A percentile compares a stretch with the other conserved stretches of the same genome.
These are phyloP conservation scores for Meghimatium bilineatum DNA, from an alignment of 2,888 invertebrate species.

Conservation along the genomic window DNA sequence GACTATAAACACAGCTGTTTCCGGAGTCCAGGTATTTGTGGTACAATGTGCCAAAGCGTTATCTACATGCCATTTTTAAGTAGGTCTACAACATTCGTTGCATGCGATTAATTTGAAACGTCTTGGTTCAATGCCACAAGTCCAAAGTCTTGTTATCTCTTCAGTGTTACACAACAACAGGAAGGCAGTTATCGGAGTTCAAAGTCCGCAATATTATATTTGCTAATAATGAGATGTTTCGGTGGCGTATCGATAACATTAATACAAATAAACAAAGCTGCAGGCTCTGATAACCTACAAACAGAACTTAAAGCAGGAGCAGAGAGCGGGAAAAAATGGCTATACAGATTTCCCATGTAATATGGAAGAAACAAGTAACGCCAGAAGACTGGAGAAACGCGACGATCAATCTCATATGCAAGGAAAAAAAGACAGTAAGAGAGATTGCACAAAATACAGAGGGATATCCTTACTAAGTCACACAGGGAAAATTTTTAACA, in stretches of 20 bases:
- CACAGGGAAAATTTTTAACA: no score
- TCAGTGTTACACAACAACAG: neutral
- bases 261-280: neutral
- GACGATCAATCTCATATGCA: no score
- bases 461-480: no score
- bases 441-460: no score
- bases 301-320: no score
- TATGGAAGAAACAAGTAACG: no score
- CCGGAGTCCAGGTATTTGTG: conserved; percentile 2
- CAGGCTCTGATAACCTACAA: no score
- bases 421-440: no score
- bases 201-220: neutral
- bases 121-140: conserved; percentile 10
- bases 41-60: neutral
- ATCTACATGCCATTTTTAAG: neutral
- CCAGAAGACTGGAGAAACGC: no score
- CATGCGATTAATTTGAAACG: neutral
- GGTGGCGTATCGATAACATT: neutral
- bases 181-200: neutral
- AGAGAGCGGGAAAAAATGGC: no score
- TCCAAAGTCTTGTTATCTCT: neutral
- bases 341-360: no score
- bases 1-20: conserved; percentile 35
- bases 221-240: neutral
- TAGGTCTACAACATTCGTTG: neutral